Base-by-base conservation (phyloP, 2,797 vertebrate species). In the Alexandromys oeconomus region DNA sequence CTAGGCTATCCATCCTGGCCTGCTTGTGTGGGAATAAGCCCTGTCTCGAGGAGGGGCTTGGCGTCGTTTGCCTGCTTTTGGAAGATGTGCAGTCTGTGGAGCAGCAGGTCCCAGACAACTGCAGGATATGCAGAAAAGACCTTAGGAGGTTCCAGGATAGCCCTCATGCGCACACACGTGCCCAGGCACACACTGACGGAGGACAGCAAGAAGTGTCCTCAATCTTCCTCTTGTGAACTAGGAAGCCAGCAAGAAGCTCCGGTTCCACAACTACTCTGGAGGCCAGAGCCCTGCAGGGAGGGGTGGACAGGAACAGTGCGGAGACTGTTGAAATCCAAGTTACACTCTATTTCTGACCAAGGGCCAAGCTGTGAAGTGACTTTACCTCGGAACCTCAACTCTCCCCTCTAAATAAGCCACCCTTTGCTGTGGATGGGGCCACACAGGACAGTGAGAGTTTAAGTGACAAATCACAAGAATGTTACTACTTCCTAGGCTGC, bases 211-310 rank as follows among this genome's bases (percentile, higher is more conserved):
- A 95, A n/a, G 7, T 48, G 19, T 46, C 65, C 34, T 19, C 74
- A 73, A 10, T 46, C 15, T 82, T 92, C 91, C 80, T 91, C 80
- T 82, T 59, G 51, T 57, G 59, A 91, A 63, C 85, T 78, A 93
- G 92, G 89, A 81, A 40, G 54, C 67, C 79, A 73, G 78, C 31
- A 77, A 54, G 77, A 91, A 90, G 51, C 57, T 90, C 81, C 11
- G 8, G 51, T 87, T 74, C 82, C 78, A 94, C 87, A 65, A 73
- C 63, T 65, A 48, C 51, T 14, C 61, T 67, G 25, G 78, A 12
- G 54, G 57, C 59, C 63, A 84, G 59, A 77, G 51, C 51, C 61
- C 15, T 69, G 78, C 13, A 10, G 48, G 87, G 69, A 61, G 51
- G 48, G 48, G 48, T 27, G 14, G 15, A 46, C 61, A 21, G 21